A percentile compares a stretch with the other conserved stretches of the same genome.
These are phyloP conservation scores for Muntiacus muntjak DNA, from an alignment of 2,113 vertebrate species.

Conservation along the genomic window DNA sequence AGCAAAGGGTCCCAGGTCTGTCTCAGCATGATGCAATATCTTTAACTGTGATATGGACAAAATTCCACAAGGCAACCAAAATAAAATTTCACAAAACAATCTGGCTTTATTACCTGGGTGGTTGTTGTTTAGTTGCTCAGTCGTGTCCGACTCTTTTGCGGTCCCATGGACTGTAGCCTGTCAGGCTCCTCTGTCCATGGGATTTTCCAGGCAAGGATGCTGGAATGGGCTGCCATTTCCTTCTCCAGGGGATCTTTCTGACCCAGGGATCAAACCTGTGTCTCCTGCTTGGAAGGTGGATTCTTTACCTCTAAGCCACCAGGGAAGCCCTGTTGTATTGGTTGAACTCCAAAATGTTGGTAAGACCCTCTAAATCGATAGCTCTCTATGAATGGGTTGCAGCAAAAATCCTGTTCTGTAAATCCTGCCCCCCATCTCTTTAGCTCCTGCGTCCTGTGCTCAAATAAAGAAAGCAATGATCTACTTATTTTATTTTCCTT, in stretches of 20 bases:
- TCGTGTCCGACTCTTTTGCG: not conserved
- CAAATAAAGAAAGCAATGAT: not conserved
- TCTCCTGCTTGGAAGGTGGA: not conserved
- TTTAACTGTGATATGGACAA: accelerated
- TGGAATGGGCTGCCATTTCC: not conserved
- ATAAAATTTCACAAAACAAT: not conserved
- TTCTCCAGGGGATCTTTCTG: not conserved
- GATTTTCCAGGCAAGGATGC: not conserved
- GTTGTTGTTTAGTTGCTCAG: not conserved
- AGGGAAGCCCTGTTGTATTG: not conserved
- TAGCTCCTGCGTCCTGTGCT: not conserved
- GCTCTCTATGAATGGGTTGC: too few species aligned
- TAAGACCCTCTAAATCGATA: not conserved
- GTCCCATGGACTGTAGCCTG: not conserved
- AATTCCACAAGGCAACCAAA: not conserved
- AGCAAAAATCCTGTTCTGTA: not conserved
- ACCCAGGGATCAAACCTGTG: not conserved
- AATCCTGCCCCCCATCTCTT: not conserved
- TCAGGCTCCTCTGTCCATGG: not conserved
- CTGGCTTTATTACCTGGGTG: not conserved
- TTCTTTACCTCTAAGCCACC: not conserved
- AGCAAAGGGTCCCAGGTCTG: not conserved
- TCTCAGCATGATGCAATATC: not conserved
- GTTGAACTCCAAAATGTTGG: not conserved
- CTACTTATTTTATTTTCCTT: not conserved